Evolutionary conservation across 35 echinoderm and acorn worm genomes (phyloP).

Genomic region (Amphiura filiformis): DNA sequence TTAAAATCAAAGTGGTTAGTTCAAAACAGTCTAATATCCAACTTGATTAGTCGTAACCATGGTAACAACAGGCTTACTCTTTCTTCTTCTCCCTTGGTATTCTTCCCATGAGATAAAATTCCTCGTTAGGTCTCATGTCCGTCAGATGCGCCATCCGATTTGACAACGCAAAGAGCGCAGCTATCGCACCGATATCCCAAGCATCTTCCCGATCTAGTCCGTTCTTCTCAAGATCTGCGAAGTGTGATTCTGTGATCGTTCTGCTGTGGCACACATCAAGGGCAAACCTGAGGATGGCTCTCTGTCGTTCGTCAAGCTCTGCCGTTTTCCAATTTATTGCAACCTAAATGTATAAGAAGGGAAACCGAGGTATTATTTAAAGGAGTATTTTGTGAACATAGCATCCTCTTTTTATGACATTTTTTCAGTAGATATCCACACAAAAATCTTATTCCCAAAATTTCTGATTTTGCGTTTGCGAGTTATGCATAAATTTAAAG

Average conservation of each 20-base stretch:
- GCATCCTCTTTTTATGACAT: no score
- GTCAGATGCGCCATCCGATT: slow-evolving; percentile 86
- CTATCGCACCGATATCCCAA: slow-evolving; percentile 80
- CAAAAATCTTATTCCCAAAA: no score
- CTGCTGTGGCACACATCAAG: slow-evolving; percentile 80
- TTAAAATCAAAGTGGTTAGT: no score
- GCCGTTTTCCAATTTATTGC: slow-evolving; percentile 73
- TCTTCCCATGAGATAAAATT: slow-evolving; percentile 87
- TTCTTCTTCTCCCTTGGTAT: slow-evolving; percentile 74
- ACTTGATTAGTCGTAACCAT: no score
- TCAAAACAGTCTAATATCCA: no score
- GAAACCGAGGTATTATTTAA: not conserved
- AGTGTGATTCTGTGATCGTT: slow-evolving; percentile 60
- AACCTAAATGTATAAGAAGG: slow-evolving; percentile 42
- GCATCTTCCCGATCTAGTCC: slow-evolving; percentile 93
- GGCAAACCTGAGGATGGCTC: slow-evolving; percentile 81
- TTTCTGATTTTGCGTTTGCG: no score
- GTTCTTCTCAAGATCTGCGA: slow-evolving; percentile 64
- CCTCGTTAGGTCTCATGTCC: slow-evolving; percentile 76
- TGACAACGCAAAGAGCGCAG: slow-evolving; percentile 86
- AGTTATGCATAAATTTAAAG: no score
- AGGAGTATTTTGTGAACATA: no score
- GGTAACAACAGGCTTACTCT: not conserved
- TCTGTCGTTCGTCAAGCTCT: slow-evolving; percentile 74
- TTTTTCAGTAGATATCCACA: no score